These are phyloP conservation scores for Drosophila truncata DNA, from an alignment of 1,140 invertebrate species.

Conservation along the genomic window DNA sequence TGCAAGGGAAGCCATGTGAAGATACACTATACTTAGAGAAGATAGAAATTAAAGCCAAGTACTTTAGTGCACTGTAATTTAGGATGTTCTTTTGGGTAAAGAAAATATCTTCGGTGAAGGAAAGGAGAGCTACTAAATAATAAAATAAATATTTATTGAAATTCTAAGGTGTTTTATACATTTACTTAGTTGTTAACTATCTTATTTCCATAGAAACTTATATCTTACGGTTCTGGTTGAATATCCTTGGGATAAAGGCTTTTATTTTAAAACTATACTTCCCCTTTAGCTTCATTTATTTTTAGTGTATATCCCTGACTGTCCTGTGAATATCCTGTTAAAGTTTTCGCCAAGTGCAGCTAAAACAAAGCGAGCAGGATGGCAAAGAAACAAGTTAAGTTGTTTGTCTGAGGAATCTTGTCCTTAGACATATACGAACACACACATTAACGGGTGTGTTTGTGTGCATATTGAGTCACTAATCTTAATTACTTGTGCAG, in stretches of 20 bases:
- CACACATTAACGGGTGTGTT: constrained; percentile 3
- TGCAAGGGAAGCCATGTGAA: constrained; percentile 25
- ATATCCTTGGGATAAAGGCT: background rate
- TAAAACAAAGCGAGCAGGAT: constrained; percentile 28
- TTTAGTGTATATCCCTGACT: background rate
- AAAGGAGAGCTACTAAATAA: background rate
- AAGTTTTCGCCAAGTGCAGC: constrained; percentile 20
- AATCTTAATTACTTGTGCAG: constrained; percentile 74
- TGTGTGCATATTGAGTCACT: constrained; percentile 66
- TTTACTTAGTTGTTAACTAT: background rate
- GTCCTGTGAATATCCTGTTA: background rate
- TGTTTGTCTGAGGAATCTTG: constrained; percentile 48
- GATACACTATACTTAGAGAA: constrained; percentile 29
- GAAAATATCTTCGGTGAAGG: background rate
- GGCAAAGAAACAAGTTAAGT: constrained; percentile 49
- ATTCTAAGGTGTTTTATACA: background rate
- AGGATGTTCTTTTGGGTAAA: background rate
- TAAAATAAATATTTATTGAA: background rate
- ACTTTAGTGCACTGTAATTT: background rate
- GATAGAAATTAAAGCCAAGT: constrained; percentile 39
- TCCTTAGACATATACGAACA: constrained; percentile 6
- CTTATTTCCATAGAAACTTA: background rate
- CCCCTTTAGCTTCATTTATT: background rate
- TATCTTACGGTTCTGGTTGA: background rate
- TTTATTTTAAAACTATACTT: background rate